Evolutionary conservation across 2,113 vertebrate species (phyloP), one percentile per base, ranked within the genome.

Genomic region (Hippocampus abdominalis): DNA sequence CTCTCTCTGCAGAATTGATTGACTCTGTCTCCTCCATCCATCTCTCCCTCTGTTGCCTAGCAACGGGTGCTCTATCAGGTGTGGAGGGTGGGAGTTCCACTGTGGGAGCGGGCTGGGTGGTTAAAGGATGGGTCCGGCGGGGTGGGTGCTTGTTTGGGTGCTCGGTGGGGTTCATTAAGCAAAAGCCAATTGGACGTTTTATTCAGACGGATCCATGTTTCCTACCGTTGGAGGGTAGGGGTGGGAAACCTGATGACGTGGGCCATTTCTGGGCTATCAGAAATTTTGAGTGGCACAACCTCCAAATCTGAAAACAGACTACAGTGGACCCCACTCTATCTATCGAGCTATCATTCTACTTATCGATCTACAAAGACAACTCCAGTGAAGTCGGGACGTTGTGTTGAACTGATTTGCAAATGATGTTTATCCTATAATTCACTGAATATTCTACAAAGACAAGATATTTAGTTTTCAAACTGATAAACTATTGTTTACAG

Each of bases 41-140:
- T 93, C 91, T 93, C 90, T 91, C 85, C 84, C 85, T 91, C 86
- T 89, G 92, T 93, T 90, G 90, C 92, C 80, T 92, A 93, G 92
- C 92, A 93, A 93, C 92, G 91, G 87, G 88, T 89, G 89, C 89
- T 91, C 90, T 91, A 89, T 91, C 78, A 87, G 89, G 87, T 89
- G 89, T 89, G 90, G 88, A 92, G 91, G 91, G 89, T 88, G 89
- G 85, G 83, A 87, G 84, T 87, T 89, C 87, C 77, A 76, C 68
- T 60, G 76, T 73, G 73, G 83, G 84, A 79, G 71, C 75, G 46
- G 75, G 61, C 68, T 71, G 72, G 73, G 61, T 64, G 69, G 68
- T 83, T 73, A 74, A 78, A 65, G 70, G 73, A 57, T 69, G 77
- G 56, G 61, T 78, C 57, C 64, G 60, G 75, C 64, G 71, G 32